phyloP scores from a whole-genome alignment of 2,113 vertebrate species.

The Dendrocopos noguchii region DNA sequence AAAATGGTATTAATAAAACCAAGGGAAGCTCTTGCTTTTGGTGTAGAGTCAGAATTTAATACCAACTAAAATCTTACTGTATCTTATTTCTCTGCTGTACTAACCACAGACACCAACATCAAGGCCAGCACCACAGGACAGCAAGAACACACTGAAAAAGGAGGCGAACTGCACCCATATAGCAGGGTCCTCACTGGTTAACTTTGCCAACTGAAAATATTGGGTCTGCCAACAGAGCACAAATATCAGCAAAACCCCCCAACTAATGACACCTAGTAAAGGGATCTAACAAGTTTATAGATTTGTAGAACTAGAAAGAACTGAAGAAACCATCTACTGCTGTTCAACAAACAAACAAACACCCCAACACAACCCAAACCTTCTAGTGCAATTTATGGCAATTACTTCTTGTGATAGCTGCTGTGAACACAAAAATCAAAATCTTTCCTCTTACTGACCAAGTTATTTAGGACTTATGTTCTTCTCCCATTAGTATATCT shows the following conservation, averaged over 20 bases:
- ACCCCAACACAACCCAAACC: too few relatives aligned
- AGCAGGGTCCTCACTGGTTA: neutral
- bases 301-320: neutral
- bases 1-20: neutral
- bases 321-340: neutral
- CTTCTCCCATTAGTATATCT: neutral
- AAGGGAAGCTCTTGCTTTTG: neutral
- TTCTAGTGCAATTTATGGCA: neutral
- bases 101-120: neutral
- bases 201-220: neutral
- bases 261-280: neutral
- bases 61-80: neutral
- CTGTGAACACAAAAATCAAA: neutral
- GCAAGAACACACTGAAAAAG: neutral
- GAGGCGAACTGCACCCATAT: neutral
- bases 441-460: neutral
- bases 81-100: neutral
- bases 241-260: neutral
- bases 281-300: neutral
- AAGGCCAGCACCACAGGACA: neutral
- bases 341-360: neutral
- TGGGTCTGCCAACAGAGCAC: neutral
- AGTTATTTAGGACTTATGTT: neutral
- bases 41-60: neutral
- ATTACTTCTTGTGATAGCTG: neutral